Percentiles rank a stretch among this genome's conserved stretches.
These are phyloP conservation scores for Sciurus vulgaris DNA, from an alignment of 2,797 vertebrate species.

Conservation along the genomic window DNA sequence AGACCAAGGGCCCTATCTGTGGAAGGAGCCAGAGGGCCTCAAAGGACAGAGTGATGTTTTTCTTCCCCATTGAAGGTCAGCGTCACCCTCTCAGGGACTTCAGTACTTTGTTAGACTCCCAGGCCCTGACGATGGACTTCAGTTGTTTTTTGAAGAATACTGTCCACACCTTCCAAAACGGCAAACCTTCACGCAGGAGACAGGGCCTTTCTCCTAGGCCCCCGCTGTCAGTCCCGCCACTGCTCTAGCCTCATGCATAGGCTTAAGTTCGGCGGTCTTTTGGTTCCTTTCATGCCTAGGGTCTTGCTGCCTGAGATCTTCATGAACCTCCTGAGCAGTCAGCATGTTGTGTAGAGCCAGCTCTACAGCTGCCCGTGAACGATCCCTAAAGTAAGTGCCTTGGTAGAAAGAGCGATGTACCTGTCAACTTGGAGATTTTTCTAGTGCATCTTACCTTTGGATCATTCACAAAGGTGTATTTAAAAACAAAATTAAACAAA, in stretches of 20 bases:
- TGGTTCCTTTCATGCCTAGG: not conserved
- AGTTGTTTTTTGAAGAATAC: not conserved
- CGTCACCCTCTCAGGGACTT: not conserved
- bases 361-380: not conserved
- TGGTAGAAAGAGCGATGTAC: not conserved
- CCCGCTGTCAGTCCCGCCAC: not conserved
- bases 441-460: not conserved
- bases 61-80: not conserved
- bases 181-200: not conserved
- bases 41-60: not conserved
- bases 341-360: not conserved
- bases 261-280: not conserved
- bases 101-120: not conserved
- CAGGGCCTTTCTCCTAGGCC: not conserved
- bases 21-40: not conserved
- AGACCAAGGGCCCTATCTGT: not conserved
- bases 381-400: not conserved
- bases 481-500: not conserved
- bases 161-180: not conserved
- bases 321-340: not conserved
- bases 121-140: not conserved
- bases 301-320: not conserved
- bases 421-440: constrained; percentile 9
- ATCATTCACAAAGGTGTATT: not conserved
- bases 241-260: not conserved